Evolutionary conservation across 2,888 invertebrate genomes (phyloP).

Genomic region (Danaus chrysippus): DNA sequence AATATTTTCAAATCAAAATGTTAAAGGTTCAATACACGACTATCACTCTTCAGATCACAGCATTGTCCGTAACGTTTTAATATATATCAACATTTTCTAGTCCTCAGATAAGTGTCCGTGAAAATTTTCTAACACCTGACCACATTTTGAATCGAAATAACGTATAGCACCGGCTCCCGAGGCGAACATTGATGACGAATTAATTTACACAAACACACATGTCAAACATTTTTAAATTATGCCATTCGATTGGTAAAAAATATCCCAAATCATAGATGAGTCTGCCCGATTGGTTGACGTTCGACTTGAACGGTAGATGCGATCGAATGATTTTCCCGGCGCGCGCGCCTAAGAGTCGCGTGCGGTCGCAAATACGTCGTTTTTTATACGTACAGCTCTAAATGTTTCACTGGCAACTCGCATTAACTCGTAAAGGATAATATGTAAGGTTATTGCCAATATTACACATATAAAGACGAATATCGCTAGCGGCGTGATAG

Average conservation of each 20-base stretch:
- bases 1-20: conserved; percentile 29
- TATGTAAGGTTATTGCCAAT: conserved; percentile 71
- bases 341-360: conserved; percentile 62
- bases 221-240: conserved; percentile 22
- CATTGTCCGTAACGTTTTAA: conserved; percentile 54
- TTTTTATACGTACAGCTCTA: conserved; percentile 70
- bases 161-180: conserved; percentile 49
- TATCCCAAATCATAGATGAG: conserved; percentile 37
- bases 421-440: conserved; percentile 76
- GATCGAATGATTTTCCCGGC: conserved; percentile 63
- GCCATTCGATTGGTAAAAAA: conserved; percentile 23
- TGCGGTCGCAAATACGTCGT: conserved; percentile 55
- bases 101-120: conserved; percentile 43
- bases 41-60: conserved; percentile 41
- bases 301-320: conserved; percentile 58
- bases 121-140: conserved; percentile 43
- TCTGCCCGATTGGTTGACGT: conserved; percentile 62
- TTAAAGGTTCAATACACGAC: conserved; percentile 24
- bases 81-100: conserved; percentile 41
- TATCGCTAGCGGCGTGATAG: conserved; percentile 55
- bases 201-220: conserved; percentile 26
- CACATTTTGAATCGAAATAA: conserved; percentile 36
- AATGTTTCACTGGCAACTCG: conserved; percentile 69
- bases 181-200: conserved; percentile 39
- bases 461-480: conserved; percentile 48